Evolutionary conservation across 2,113 vertebrate species (phyloP), one percentile per base, ranked within the genome.

Genomic region (Daphoenositta chrysoptera): DNA sequence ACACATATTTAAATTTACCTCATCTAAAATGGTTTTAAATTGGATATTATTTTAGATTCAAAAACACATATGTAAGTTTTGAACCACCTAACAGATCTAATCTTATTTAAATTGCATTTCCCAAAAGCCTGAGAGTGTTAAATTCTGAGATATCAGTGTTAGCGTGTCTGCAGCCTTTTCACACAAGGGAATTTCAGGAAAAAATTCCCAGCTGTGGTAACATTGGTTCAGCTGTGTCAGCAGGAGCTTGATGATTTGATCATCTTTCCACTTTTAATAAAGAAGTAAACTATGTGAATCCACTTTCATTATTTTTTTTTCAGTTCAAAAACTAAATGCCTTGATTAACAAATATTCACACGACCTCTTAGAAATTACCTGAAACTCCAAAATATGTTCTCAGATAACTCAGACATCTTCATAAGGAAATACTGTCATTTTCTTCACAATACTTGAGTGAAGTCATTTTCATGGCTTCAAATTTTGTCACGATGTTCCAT

Each of bases 81-180:
- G 64, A 90, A 89, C 30, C 19, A 83, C n/a, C 10, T 27, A 44
- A 60, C 10, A 77, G 47, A 86, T 83, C 42, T 92, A 63, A 87
- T 96, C 90, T 83, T 90, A 71, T 93, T 88, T 83, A 63, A 96
- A 90, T 83, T 71, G 17, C 40, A 69, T 86, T 91, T 83, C 79
- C 78, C 63, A n/a, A 58, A 85, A 80, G 51, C 37, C 68, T n/a
- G 13, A 28, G 54, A 88, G 47, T 73, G 31, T 90, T 89, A 86
- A 89, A 87, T 66, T 93, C 71, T 64, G 63, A 88, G 66, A 83
- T 86, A 90, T 73, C 87, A 73, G 28, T 73, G 51, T 71, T 73
- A 93, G 40, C 4, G 0, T 75, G 70, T 56, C 85, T 83, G 40
- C 44, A 91, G n/a, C 30, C 27, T 90, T 83, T 83, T 77, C 71